Base-by-base conservation (phyloP, 92 coral and sea anemone species). In the Chrysogorgia sp. region DNA sequence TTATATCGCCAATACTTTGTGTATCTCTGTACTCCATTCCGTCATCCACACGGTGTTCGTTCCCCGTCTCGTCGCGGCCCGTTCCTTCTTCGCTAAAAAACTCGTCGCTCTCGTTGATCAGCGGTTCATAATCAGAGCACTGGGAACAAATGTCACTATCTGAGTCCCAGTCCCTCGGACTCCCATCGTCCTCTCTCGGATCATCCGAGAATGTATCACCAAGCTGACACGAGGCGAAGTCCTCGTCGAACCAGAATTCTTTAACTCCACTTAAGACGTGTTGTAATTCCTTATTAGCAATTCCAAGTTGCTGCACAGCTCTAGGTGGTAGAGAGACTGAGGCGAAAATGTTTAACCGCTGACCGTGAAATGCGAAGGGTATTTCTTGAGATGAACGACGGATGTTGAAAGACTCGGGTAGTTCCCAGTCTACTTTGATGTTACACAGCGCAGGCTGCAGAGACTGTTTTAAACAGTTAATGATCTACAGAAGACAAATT, bases 211-310 rank as follows among this genome's bases (percentile, higher is more conserved):
- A 76, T 0, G 25, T 89, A 87, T 65, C 89, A 43, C 65, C 77
- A 23, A 69, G 60, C 40, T 87, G 92, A 12, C 92, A 63, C 64
- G 86, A 82, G 47, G 91, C 98, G 65, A 92, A 76, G 19, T 94
- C 98, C 41, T 94, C 98, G 34, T 94, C 98, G 71, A 94, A 94
- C 98, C 98, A 94, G 67, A 94, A 94, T 49, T 91, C 98, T 80
- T 94, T 94, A 24, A 94, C 96, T 0, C 94, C 89, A 40, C 83
- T 86, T 0, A 92, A 85, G 26, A 86, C 85, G 5, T 90, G 88
- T 7, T 94, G 82, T 1, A 96, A 87, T 30, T 90, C 97, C 71
- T 84, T 86, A 41, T 31, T 48, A 21, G 85, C 87, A 14, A 85
- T 89, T 37, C 81, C 74, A 6, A 17, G 20, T 45, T 24, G 75